Evolutionary conservation across 2,113 vertebrate genomes (phyloP).

Genomic region (Pituophis catenifer): DNA sequence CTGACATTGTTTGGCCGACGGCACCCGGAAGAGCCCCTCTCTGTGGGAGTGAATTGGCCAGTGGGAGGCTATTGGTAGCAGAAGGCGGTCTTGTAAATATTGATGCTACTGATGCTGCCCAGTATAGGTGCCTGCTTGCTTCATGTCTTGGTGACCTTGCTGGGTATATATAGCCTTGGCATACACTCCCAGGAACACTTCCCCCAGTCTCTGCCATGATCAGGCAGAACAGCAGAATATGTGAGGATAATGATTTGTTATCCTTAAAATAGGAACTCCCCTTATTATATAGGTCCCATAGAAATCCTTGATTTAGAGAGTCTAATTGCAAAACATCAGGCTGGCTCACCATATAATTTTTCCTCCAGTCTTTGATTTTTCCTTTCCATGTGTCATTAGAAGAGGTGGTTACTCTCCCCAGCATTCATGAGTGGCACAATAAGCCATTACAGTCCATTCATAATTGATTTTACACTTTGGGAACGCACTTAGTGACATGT

Average conservation of each 20-base stretch:
- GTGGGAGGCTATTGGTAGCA: too few relatives aligned
- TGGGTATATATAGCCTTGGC: not conserved
- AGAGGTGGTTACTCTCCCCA: not conserved
- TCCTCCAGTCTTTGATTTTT: not conserved
- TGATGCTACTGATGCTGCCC: not conserved
- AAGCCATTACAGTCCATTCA: not conserved
- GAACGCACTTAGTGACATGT: not conserved
- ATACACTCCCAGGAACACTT: not conserved
- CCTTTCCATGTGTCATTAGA: not conserved
- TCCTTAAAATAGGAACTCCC: not conserved
- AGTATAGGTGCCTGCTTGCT: not conserved
- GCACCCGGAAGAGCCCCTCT: too few relatives aligned
- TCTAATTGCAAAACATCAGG: not conserved
- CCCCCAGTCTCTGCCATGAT: not conserved
- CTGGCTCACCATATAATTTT: not conserved
- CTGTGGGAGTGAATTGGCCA: too few relatives aligned
- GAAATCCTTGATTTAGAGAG: not conserved
- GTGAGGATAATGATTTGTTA: not conserved
- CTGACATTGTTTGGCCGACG: too few relatives aligned
- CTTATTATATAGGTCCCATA: not conserved
- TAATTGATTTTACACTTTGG: conserved; percentile 34
- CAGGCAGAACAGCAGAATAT: not conserved
- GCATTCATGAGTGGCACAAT: not conserved
- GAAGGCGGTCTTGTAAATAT: too few relatives aligned
- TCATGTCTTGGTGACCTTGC: not conserved